Base-by-base conservation (phyloP, 2,888 invertebrate genomes). In the Scotopteryx bipunctaria region DNA sequence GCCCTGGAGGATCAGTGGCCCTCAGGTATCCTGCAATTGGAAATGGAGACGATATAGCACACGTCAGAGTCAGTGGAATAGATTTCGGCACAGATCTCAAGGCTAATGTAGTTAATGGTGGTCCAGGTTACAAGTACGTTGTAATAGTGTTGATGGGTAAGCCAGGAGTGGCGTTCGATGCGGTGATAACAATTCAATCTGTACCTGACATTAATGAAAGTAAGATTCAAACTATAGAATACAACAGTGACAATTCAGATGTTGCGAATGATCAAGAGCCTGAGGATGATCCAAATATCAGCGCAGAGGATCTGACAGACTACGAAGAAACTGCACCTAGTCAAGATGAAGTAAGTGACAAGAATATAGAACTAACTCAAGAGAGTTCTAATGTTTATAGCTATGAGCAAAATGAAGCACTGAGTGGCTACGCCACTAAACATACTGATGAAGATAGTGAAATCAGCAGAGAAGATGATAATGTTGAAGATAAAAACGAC, bases 21-120 rank as follows among this genome's bases (percentile, higher is more conserved):
- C 57, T 90, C 25, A 74, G 86, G 45, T 87, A 86, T 54, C 90
- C 90, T 35, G 90, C 84, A 3, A 66, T 77, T 6, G 83, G 81
- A 1, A 69, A 79, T 45, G 86, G 83, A 25, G 76, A 85, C 21
- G 74, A 73, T 1, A 87, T 90, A 71, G 71, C 78, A 0, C 89
- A 89, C 54, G 73, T 90, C 1, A 76, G 88, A 73, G 88, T 89
- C 15, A 87, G 81, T 61, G 83, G 86, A 4, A 83, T 90, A 38
- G 89, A 89, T 67, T 90, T 84, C 40, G 87, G 86, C 1, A 83
- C 85, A 2, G 79, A 88, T 55, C 69, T 90, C 1, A 88, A 87
- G 71, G 85, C 87, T 0, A 84, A 73, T 49, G 83, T 90, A 13
- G 69, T 82, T 6, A 86, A 89, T 53, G 90, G 90, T 35, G 90